phyloP scores from a whole-genome alignment of 2,797 vertebrate genomes.

The Menidia menidia region DNA sequence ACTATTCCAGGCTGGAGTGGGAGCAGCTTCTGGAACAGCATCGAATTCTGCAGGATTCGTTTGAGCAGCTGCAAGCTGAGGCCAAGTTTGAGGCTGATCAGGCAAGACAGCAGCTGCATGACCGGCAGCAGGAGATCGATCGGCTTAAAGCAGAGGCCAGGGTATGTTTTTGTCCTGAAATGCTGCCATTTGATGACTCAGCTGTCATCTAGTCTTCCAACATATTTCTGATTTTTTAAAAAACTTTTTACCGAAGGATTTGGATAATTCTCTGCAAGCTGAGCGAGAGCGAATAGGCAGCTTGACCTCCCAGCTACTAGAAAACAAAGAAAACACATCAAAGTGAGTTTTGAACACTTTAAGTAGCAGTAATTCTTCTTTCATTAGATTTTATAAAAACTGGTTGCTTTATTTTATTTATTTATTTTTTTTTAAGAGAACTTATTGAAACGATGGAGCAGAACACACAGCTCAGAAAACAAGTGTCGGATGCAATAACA shows the following conservation, averaged over 20 bases:
- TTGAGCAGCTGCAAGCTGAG: conserved; percentile 92
- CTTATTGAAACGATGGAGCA: conserved; percentile 85
- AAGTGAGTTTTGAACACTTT: conserved; percentile 85
- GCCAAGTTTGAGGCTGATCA: conserved; percentile 92
- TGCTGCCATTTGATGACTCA: not conserved
- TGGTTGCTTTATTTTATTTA: conserved; percentile 1
- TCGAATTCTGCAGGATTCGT: conserved; percentile 89
- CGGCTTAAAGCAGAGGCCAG: conserved; percentile 83
- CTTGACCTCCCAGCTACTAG: conserved; percentile 87
- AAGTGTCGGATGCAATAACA: conserved; percentile 79
- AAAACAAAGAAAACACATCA: conserved; percentile 91
- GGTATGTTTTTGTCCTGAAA: conserved; percentile 54
- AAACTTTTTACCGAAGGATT: conserved; percentile 75
- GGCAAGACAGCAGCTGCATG: conserved; percentile 85
- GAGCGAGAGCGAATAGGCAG: conserved; percentile 86
- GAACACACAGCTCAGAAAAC: conserved; percentile 85
- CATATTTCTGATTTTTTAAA: conserved; percentile 3
- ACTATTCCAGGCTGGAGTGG: conserved; percentile 86
- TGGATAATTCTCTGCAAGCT: conserved; percentile 84
- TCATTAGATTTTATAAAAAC: not conserved
- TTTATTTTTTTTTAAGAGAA: conserved; percentile 79
- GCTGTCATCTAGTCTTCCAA: not conserved
- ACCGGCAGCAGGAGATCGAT: conserved; percentile 83
- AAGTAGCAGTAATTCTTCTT: not conserved
- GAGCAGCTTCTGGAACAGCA: conserved; percentile 92